Base-by-base conservation (phyloP, 2,888 invertebrate species). In the Bhutanitis thaidina region DNA sequence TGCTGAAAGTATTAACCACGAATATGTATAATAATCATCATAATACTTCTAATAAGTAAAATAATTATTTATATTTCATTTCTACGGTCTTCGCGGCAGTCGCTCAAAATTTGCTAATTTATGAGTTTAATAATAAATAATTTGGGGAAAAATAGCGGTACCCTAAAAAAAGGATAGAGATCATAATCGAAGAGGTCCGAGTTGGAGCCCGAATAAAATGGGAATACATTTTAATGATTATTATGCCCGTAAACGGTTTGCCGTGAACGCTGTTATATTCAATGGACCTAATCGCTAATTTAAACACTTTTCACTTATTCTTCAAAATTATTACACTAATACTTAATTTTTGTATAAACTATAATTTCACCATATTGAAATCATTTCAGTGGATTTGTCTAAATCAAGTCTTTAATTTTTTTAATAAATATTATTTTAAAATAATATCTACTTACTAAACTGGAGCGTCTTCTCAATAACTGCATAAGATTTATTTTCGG, bases 201-300 rank as follows among this genome's bases (percentile, higher is more conserved):
- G 74, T 80, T 76, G 67, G 77, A 76, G 74, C 73, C 78, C 79
- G 75, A 86, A 85, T 83, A 84, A 86, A 82, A 84, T 84, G 79
- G 79, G 77, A 80, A 85, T 79, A 80, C 71, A 77, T 82, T 81
- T 84, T 86, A 86, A 86, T 86, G 84, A 87, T 84, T 81, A 86
- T 84, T 80, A 87, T 86, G 74, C 71, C 81, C 81, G 69, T 84
- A 80, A 87, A 86, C 83, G 86, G 70, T 84, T 80, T 65, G 69
- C 72, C 69, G 61, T 70, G 68, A 74, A 79, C 71, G 69, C 68
- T 74, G 68, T 66, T 73, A 71, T 75, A 71, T 78, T 76, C 72
- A 71, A 71, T 71, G 69, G 70, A 61, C 68, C 70, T 74, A 75
- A 76, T 73, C 69, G 72, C 65, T 73, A 75, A 77, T 77, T 73